phyloP scores from a whole-genome alignment of 2,797 vertebrate genomes.

The Clarias platycephalus region DNA sequence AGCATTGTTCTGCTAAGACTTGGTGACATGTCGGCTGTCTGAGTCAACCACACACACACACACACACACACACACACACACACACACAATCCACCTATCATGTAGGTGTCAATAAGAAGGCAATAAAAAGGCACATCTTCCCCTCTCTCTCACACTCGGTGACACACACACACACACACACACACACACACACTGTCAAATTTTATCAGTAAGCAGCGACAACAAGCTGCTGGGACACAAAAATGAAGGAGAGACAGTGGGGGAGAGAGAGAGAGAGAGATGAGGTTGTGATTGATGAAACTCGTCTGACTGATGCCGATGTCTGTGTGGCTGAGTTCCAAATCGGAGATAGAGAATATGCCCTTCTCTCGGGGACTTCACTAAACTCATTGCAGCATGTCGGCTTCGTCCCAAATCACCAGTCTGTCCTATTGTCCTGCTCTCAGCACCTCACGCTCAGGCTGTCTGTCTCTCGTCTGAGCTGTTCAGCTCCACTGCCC shows the following conservation, averaged over 20 bases:
- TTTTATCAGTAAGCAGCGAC: constrained; percentile 61
- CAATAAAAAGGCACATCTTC: constrained; percentile 7
- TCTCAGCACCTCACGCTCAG: constrained; percentile 61
- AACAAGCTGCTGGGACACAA: constrained; percentile 57
- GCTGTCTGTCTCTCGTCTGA: constrained; percentile 35
- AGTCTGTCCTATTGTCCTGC: constrained; percentile 56
- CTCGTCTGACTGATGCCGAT: constrained; percentile 43
- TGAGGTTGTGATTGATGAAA: background rate
- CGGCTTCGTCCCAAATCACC: constrained; percentile 46
- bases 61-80: background rate
- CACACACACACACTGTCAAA: constrained; percentile 48
- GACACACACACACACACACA: constrained; percentile 28
- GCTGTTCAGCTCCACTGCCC: constrained; percentile 56
- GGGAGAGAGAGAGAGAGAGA: background rate
- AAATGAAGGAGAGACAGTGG: background rate
- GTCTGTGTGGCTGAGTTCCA: constrained; percentile 63
- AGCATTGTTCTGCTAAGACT: constrained; percentile 8
- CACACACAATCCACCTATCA: background rate
- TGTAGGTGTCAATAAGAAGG: background rate
- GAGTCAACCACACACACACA: constrained; percentile 14
- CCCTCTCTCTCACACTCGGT: too few relatives aligned
- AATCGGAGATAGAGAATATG: constrained; percentile 60
- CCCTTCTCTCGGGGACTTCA: constrained; percentile 9
- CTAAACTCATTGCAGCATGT: constrained; percentile 43
- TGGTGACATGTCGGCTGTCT: constrained; percentile 6